phyloP scores from a whole-genome alignment of 2,888 invertebrate species.

The Ptilodon capucinus region DNA sequence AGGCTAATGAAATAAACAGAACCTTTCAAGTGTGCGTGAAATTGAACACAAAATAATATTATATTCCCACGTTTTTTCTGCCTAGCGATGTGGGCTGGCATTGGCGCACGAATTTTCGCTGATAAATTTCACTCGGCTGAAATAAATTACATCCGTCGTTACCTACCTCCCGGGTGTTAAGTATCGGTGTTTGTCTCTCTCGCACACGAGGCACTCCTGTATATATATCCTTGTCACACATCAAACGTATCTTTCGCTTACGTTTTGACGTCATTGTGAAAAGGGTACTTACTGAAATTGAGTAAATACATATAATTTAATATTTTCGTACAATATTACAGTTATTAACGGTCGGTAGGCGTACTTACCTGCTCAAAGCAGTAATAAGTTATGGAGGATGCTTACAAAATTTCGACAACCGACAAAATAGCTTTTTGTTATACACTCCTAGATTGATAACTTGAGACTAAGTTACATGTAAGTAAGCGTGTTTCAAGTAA shows the following conservation, averaged over 20 bases:
- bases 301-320: neutral
- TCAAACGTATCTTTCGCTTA: conserved; percentile 6
- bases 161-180: conserved; percentile 17
- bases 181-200: conserved; percentile 19
- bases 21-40: conserved; percentile 14
- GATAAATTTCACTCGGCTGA: conserved; percentile 24
- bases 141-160: conserved; percentile 32
- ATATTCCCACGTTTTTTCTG: conserved; percentile 6
- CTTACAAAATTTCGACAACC: no score
- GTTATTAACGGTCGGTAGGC: no score
- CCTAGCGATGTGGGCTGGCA: conserved; percentile 22
- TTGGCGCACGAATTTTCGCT: conserved; percentile 19
- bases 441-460: no score
- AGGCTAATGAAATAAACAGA: conserved; percentile 26
- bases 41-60: conserved; percentile 16
- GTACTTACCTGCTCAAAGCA: no score
- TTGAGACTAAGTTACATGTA: no score
- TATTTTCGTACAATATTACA: no score
- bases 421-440: no score
- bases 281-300: neutral
- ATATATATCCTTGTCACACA: conserved; percentile 9
- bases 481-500: neutral
- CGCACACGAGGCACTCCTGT: conserved; percentile 2
- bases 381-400: no score
- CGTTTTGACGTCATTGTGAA: conserved; percentile 3